Evolutionary conservation across 2,113 vertebrate species (phyloP).

Genomic region (Carollia perspicillata): DNA sequence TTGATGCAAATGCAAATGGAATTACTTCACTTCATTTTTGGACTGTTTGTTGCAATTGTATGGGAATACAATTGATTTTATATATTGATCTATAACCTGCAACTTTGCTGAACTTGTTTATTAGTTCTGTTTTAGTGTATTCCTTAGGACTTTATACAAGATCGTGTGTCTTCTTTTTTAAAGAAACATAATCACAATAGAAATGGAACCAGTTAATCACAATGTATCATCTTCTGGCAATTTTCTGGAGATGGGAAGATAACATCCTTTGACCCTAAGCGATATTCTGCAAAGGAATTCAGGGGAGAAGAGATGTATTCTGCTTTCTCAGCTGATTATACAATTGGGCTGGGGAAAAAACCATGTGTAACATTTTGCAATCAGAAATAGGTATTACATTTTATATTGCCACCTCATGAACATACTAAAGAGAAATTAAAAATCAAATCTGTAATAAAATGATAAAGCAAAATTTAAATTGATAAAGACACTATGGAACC

Average conservation of each 20-base stretch:
- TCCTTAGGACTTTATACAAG: background rate
- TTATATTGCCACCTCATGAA: background rate
- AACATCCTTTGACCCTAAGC: background rate
- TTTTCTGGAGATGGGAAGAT: background rate
- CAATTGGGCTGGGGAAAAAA: background rate
- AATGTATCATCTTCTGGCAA: background rate
- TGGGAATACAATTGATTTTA: background rate
- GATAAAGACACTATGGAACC: background rate
- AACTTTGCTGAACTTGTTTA: background rate
- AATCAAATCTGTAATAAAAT: background rate
- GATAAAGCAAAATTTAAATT: slow-evolving; percentile 37
- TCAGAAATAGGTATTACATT: background rate
- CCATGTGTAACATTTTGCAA: background rate
- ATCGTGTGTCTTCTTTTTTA: background rate
- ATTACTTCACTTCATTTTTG: slow-evolving; percentile 8
- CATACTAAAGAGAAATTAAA: slow-evolving; percentile 6
- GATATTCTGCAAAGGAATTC: background rate
- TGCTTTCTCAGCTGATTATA: background rate
- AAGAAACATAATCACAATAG: background rate
- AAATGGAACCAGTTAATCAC: background rate
- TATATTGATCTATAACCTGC: background rate
- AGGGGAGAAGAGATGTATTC: background rate
- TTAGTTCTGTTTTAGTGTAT: background rate
- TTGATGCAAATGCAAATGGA: background rate
- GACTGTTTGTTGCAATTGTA: background rate